phyloP scores from a whole-genome alignment of 2,888 invertebrate species.

The Thecophora atra region DNA sequence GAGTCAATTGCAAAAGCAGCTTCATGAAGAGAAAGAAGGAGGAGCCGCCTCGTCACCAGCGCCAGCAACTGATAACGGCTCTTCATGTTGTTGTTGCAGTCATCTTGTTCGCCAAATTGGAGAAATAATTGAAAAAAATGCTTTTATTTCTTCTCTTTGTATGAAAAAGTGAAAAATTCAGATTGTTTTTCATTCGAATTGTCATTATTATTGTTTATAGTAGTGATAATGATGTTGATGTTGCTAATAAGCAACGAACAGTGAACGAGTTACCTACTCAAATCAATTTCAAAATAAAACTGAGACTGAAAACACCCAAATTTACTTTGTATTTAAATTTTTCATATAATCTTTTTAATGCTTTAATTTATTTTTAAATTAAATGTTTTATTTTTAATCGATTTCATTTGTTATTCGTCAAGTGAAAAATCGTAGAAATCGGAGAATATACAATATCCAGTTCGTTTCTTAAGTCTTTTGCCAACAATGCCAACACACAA shows the following conservation, averaged over 20 bases:
- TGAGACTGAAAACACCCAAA: no score
- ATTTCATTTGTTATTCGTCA: no score
- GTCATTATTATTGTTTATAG: not conserved
- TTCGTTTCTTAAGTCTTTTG: no score
- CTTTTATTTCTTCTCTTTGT: not conserved
- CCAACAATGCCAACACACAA: no score
- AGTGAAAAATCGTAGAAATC: no score
- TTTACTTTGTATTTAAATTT: no score
- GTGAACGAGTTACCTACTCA: no score
- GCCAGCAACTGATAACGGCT: constrained; percentile 45
- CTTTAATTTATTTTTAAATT: not conserved
- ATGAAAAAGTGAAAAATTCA: no score
- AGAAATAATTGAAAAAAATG: constrained; percentile 22
- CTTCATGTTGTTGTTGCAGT: constrained; percentile 3
- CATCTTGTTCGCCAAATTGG: constrained; percentile 14
- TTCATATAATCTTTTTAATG: not conserved
- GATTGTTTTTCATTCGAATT: not conserved
- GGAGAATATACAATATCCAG: no score
- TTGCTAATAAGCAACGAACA: not conserved
- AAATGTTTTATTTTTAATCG: not conserved
- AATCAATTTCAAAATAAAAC: no score
- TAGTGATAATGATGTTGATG: not conserved
- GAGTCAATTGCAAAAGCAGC: constrained; percentile 11
- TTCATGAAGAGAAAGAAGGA: constrained; percentile 27
- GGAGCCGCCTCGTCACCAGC: constrained; percentile 31